Evolutionary conservation across 2,113 vertebrate species (phyloP).

Genomic region (Silurus meridionalis): DNA sequence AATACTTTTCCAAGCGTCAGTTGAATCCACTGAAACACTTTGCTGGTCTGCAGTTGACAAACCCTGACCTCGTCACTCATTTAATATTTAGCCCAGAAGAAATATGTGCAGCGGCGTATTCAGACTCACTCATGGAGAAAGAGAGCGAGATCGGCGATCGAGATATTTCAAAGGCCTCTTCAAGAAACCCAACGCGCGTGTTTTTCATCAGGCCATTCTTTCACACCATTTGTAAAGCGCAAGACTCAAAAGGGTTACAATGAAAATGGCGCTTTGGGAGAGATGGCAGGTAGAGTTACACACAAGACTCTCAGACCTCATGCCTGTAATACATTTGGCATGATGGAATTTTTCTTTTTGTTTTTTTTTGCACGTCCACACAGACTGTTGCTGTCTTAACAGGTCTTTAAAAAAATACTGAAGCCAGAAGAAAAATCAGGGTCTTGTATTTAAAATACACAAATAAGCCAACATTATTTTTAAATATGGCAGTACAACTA

Average conservation of each 20-base stretch:
- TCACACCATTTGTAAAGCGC: conserved; percentile 49
- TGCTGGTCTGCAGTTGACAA: neutral
- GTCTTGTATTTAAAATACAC: neutral
- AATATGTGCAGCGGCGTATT: conserved; percentile 8
- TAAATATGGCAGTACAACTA: neutral
- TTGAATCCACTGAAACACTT: neutral
- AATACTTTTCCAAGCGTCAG: neutral
- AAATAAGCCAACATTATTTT: neutral
- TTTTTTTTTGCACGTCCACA: neutral
- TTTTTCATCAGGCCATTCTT: conserved; percentile 52
- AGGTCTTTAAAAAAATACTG: neutral
- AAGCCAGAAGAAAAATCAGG: neutral
- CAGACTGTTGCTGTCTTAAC: neutral
- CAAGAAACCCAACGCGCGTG: conserved; percentile 33
- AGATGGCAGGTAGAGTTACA: conserved; percentile 55
- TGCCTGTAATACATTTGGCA: conserved; percentile 34
- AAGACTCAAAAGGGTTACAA: conserved; percentile 52
- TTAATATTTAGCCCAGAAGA: neutral
- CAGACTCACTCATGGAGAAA: conserved; percentile 32
- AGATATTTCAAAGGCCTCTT: conserved; percentile 10
- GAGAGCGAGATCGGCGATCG: conserved; percentile 3
- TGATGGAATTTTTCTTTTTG: conserved; percentile 39
- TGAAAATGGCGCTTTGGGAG: conserved; percentile 43
- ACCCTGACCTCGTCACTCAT: neutral
- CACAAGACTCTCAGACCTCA: conserved; percentile 35